Percentiles rank a stretch among this genome's conserved stretches.
Evolutionary conservation across 2,888 invertebrate species (phyloP).

Genomic region (Cremastinae sp.): DNA sequence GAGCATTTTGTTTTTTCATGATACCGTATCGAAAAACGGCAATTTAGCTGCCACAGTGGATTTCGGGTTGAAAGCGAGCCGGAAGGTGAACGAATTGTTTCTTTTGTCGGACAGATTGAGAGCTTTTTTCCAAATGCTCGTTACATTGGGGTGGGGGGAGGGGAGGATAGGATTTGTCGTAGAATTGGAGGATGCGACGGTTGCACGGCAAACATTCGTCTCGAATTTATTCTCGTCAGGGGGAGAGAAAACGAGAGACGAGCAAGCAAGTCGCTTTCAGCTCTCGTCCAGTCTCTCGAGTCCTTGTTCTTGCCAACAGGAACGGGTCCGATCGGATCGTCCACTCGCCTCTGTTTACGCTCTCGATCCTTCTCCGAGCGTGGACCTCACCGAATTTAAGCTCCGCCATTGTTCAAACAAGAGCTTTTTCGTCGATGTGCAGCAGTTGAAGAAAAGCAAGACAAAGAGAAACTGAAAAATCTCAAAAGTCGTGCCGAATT

Average conservation of each 20-base stretch:
- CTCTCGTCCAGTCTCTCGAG: constrained; percentile 42
- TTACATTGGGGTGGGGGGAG: too few species aligned
- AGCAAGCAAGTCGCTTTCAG: constrained; percentile 9
- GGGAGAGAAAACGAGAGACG: constrained; percentile 9
- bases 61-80: too few species aligned
- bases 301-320: constrained; percentile 30
- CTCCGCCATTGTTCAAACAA: not conserved
- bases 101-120: too few species aligned
- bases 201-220: constrained; percentile 55
- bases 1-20: too few species aligned
- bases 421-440: constrained; percentile 5
- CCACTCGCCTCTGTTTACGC: constrained; percentile 15
- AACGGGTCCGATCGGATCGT: not conserved
- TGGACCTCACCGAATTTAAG: constrained; percentile 5
- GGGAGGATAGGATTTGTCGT: too few species aligned
- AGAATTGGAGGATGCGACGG: not conserved
- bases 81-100: too few species aligned
- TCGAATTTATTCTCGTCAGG: constrained; percentile 57
- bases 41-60: too few species aligned
- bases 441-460: not conserved
- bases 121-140: too few species aligned
- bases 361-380: constrained; percentile 22
- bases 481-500: not conserved
- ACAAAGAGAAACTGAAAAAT: not conserved
- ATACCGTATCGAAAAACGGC: too few species aligned